phyloP scores from a whole-genome alignment of 2,888 invertebrate species.

The Sericinus montela region DNA sequence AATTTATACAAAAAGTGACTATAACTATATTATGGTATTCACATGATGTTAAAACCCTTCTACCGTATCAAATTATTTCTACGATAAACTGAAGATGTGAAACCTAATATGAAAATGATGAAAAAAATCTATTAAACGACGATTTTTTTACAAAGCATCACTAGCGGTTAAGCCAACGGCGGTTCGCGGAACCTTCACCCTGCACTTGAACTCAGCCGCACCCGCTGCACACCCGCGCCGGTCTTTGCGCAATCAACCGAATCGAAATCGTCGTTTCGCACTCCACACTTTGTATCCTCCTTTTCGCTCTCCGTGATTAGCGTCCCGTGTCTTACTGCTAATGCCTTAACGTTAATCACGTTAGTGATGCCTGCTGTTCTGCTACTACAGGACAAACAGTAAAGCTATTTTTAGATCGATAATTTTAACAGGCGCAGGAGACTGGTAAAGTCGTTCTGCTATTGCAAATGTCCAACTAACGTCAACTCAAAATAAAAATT shows the following conservation, averaged over 20 bases:
- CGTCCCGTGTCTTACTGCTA: slow-evolving; percentile 1
- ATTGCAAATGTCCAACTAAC: too few species aligned
- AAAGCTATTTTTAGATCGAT: too few species aligned
- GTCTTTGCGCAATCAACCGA: slow-evolving; percentile 60
- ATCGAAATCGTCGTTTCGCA: slow-evolving; percentile 37
- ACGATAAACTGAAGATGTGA: neutral
- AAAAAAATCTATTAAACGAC: slow-evolving; percentile 6
- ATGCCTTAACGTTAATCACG: slow-evolving; percentile 7
- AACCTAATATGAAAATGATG: slow-evolving; percentile 2
- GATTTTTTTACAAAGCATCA: slow-evolving; percentile 6
- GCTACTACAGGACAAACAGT: too few species aligned
- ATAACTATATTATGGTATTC: too few species aligned
- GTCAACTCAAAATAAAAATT: too few species aligned
- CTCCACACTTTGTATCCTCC: slow-evolving; percentile 12
- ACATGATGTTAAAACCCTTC: too few species aligned
- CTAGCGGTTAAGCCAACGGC: slow-evolving; percentile 8
- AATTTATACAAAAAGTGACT: too few species aligned
- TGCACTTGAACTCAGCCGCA: slow-evolving; percentile 67
- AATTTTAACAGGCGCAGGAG: too few species aligned
- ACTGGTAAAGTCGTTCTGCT: too few species aligned
- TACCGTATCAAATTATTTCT: neutral
- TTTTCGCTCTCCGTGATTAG: neutral
- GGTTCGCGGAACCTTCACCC: slow-evolving; percentile 66
- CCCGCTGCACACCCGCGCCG: slow-evolving; percentile 33
- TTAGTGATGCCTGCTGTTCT: slow-evolving; percentile 2